phyloP scores from a whole-genome alignment of 2,113 vertebrate genomes.

The Gracilinanus agilis region DNA sequence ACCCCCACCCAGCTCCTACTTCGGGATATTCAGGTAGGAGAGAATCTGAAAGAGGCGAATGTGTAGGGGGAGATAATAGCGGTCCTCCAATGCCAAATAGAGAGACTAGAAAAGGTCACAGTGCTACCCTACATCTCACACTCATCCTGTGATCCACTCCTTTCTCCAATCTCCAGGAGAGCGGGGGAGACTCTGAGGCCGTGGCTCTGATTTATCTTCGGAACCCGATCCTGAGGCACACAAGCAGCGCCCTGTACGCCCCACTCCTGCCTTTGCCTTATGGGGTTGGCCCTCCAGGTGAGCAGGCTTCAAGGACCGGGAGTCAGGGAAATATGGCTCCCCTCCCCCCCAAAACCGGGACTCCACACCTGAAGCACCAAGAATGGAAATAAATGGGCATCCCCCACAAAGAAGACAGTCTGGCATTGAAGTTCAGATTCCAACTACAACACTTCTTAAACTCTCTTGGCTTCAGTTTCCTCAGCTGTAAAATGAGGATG shows the following conservation, averaged over 20 bases:
- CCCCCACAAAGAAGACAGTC: neutral
- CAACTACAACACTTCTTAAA: neutral
- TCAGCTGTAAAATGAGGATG: neutral
- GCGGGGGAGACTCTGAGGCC: constrained; percentile 90
- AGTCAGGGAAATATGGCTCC: neutral
- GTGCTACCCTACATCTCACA: rapidly evolving
- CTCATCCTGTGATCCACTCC: rapidly evolving
- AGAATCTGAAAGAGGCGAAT: neutral
- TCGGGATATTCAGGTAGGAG: constrained; percentile 92
- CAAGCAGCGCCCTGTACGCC: constrained; percentile 93
- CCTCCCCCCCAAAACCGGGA: neutral
- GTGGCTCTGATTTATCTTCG: constrained; percentile 96
- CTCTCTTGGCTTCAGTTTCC: no score
- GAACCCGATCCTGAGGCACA: constrained; percentile 96
- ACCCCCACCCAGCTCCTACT: constrained; percentile 97
- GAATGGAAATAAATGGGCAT: neutral
- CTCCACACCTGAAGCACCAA: neutral
- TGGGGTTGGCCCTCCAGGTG: constrained; percentile 91
- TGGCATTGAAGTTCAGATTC: neutral
- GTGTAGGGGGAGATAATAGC: neutral
- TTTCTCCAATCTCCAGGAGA: constrained; percentile 86
- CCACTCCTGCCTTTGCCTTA: constrained; percentile 96
- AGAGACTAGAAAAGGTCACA: neutral
- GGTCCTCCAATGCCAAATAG: neutral
- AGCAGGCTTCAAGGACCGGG: constrained; percentile 73